Evolutionary conservation across 2,113 vertebrate species (phyloP).

Genomic region (Semnornis frantzii): DNA sequence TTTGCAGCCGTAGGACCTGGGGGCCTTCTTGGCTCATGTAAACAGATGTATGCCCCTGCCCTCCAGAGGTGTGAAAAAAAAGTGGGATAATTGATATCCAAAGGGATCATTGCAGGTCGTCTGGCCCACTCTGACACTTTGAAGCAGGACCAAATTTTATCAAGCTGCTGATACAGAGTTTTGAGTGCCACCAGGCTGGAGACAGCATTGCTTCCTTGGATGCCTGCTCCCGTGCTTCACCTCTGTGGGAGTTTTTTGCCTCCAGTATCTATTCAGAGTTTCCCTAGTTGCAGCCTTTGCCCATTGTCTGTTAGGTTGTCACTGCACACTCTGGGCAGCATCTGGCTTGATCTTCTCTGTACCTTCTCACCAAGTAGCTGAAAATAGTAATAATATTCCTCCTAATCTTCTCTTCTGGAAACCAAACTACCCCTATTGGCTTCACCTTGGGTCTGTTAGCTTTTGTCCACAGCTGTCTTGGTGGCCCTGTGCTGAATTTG

Average conservation of each 20-base stretch:
- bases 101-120: background rate
- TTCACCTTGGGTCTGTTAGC: background rate
- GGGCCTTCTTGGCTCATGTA: fast-evolving
- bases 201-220: background rate
- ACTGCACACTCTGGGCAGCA: background rate
- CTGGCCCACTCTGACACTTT: background rate
- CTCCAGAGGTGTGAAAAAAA: background rate
- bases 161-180: background rate
- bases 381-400: background rate
- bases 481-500: background rate
- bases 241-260: fast-evolving
- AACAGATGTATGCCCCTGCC: background rate
- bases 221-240: background rate
- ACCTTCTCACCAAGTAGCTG: background rate
- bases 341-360: background rate
- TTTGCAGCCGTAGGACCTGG: background rate
- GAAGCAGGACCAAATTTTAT: background rate
- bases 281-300: background rate
- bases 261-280: background rate
- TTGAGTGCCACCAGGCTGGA: background rate
- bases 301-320: background rate
- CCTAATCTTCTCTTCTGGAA: background rate
- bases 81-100: background rate
- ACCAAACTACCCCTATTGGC: fast-evolving
- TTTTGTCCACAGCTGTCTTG: fast-evolving